Evolutionary conservation across 2,888 invertebrate genomes (phyloP).

Genomic region (Orchestes rusci): DNA sequence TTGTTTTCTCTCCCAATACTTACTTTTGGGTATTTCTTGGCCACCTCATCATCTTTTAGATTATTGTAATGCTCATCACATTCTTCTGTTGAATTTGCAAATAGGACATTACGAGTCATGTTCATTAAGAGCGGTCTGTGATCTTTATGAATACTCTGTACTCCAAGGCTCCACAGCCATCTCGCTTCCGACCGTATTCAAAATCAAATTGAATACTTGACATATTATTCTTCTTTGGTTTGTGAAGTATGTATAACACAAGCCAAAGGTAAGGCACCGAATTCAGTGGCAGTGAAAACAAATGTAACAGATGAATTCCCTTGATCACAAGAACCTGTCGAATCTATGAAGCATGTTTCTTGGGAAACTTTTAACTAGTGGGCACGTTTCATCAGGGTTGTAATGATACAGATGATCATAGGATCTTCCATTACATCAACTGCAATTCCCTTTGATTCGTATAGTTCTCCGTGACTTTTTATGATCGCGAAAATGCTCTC

Average conservation of each 20-base stretch:
- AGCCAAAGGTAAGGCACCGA: neutral
- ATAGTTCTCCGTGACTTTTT: neutral
- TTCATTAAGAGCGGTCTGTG: too few species aligned
- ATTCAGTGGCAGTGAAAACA: neutral
- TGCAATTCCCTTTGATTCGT: neutral
- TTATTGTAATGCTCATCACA: too few species aligned
- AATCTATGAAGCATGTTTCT: neutral
- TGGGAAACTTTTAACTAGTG: too few species aligned
- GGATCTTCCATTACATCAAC: neutral
- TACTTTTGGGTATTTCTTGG: neutral
- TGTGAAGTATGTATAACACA: neutral
- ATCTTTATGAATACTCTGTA: too few species aligned
- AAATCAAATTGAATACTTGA: too few species aligned
- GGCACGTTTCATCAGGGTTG: neutral
- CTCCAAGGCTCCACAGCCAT: neutral
- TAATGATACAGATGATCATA: neutral
- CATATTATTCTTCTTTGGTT: neutral
- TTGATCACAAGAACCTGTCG: neutral
- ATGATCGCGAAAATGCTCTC: neutral
- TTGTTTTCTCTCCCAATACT: neutral
- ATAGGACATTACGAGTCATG: too few species aligned
- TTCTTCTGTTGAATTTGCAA: too few species aligned
- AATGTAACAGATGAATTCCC: neutral
- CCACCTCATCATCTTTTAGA: too few species aligned
- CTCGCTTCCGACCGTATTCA: too few species aligned